Percentiles rank a stretch among this genome's conserved stretches.
These are phyloP conservation scores for Epizoanthus rinbou DNA, from an alignment of 92 coral and sea anemone species.

Conservation along the genomic window DNA sequence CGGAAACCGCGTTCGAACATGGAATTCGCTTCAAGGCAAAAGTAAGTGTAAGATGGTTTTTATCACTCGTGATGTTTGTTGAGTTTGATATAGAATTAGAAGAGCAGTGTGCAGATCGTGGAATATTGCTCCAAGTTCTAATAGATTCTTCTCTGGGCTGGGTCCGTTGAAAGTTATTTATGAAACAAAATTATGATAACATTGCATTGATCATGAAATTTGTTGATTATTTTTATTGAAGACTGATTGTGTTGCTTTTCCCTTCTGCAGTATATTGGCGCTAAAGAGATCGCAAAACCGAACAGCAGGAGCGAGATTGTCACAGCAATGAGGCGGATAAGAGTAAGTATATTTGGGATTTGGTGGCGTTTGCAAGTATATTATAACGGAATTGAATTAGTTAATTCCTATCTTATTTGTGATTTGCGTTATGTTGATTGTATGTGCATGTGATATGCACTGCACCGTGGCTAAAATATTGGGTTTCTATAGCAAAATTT, in stretches of 20 bases:
- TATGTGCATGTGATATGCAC: background rate
- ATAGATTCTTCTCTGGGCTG: conserved; percentile 7
- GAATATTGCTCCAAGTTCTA: background rate
- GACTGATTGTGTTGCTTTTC: background rate
- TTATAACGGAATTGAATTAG: conserved; percentile 37
- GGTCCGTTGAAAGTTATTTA: background rate
- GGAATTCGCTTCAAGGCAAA: conserved; percentile 94
- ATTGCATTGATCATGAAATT: conserved; percentile 10
- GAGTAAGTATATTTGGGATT: conserved; percentile 59
- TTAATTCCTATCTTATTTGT: background rate
- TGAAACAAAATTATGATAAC: background rate
- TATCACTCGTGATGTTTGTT: background rate
- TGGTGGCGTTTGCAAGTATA: background rate
- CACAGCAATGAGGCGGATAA: conserved; percentile 89
- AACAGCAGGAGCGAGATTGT: conserved; percentile 93
- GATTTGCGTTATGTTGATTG: background rate
- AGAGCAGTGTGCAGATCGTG: background rate
- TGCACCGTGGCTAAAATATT: background rate
- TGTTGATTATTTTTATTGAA: conserved; percentile 35
- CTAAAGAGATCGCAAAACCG: conserved; percentile 91
- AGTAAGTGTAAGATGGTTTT: conserved; percentile 51
- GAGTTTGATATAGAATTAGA: background rate
- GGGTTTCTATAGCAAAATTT: background rate
- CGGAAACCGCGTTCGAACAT: conserved; percentile 93
- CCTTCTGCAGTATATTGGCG: conserved; percentile 81